Evolutionary conservation across 2,888 invertebrate species (phyloP).

Genomic region (Loripinus fragilis): DNA sequence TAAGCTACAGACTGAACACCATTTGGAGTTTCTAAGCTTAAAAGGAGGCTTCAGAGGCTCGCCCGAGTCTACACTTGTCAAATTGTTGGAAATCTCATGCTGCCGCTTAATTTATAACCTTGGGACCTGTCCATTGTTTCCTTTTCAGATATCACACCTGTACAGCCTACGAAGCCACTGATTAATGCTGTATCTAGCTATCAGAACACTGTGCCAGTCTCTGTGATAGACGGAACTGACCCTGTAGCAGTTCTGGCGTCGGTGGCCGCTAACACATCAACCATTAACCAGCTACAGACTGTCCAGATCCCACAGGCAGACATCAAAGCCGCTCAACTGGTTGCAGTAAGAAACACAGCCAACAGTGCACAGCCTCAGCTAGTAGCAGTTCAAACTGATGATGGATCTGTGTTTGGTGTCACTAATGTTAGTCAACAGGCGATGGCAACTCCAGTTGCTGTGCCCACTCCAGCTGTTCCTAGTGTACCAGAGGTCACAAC

Average conservation of each 20-base stretch:
- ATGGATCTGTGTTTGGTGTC: not conserved
- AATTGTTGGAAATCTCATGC: too few species aligned
- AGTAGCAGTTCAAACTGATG: constrained; percentile 75
- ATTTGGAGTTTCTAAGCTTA: too few species aligned
- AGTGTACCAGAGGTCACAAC: not conserved
- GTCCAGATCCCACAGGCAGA: constrained; percentile 39
- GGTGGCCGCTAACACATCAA: constrained; percentile 64
- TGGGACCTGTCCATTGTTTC: too few species aligned
- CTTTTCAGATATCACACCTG: constrained; percentile 19
- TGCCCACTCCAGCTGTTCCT: not conserved
- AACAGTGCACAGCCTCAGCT: constrained; percentile 75
- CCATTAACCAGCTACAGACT: constrained; percentile 54
- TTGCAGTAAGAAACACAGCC: constrained; percentile 72
- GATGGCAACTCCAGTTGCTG: not conserved
- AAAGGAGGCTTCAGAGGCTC: too few species aligned
- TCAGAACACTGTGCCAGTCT: constrained; percentile 4
- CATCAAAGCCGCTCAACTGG: constrained; percentile 63
- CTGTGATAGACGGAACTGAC: constrained; percentile 55
- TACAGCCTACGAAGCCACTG: not conserved
- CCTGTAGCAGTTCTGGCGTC: constrained; percentile 70
- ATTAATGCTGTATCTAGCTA: constrained; percentile 9
- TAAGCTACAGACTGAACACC: too few species aligned
- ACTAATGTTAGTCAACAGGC: not conserved
- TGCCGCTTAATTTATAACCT: too few species aligned
- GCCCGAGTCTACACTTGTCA: too few species aligned